Conservation (phyloP, 2,113 vertebrate species). For the Onychostruthus taczanowskii region DNA sequence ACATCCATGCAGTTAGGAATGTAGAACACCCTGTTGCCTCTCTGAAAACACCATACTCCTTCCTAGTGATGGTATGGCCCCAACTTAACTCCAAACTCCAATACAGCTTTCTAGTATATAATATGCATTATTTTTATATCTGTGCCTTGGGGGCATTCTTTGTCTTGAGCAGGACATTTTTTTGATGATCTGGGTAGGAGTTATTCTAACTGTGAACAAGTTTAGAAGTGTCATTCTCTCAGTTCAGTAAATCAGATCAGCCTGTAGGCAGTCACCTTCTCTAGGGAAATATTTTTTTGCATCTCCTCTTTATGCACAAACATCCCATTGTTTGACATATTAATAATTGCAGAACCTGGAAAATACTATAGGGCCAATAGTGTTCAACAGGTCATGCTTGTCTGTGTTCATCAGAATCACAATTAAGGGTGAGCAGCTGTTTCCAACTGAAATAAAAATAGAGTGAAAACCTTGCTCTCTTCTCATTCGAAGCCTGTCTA, state of each 20-base stretch:
- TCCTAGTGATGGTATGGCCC: background rate
- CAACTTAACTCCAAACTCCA: background rate
- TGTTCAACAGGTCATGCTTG: slow-evolving; percentile 61
- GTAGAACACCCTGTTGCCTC: background rate
- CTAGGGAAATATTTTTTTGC: slow-evolving; percentile 22
- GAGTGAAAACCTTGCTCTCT: background rate
- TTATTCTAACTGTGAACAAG: slow-evolving; percentile 56
- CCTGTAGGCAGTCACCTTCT: slow-evolving; percentile 50
- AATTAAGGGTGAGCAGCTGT: slow-evolving; percentile 38
- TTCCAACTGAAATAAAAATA: slow-evolving; percentile 32
- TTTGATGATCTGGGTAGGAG: slow-evolving; percentile 29
- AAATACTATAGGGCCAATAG: slow-evolving; percentile 40
- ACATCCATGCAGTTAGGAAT: background rate
- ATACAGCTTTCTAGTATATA: background rate
- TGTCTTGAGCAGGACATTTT: slow-evolving; percentile 28
- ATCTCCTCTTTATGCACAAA: slow-evolving; percentile 25
- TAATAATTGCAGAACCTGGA: slow-evolving; percentile 59
- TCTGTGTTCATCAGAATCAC: slow-evolving; percentile 59
- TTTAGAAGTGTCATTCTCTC: slow-evolving; percentile 65
- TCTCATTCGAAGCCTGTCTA: background rate
- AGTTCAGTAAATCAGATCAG: slow-evolving; percentile 55
- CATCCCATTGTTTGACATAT: slow-evolving; percentile 46
- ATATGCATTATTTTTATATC: slow-evolving; percentile 21
- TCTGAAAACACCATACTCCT: background rate
- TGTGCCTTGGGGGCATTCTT: background rate